Evolutionary conservation across 1,140 invertebrate genomes (phyloP).

Genomic region (Diabrotica virgifera): DNA sequence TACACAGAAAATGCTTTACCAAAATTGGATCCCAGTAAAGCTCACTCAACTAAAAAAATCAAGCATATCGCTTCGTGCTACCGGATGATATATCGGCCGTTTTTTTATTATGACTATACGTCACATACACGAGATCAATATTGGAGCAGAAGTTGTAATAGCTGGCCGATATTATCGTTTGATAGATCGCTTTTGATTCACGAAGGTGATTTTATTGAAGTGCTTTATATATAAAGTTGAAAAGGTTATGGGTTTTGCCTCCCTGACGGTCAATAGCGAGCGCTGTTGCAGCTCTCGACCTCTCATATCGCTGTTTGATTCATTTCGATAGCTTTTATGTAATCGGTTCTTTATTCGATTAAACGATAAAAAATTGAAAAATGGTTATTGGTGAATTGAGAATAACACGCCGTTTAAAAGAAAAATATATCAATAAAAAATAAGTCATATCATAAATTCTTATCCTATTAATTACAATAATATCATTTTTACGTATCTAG

Average conservation of each 20-base stretch:
- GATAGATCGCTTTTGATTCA: constrained; percentile 43
- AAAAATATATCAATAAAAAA: no score
- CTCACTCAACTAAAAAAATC: not conserved
- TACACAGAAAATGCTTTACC: no score
- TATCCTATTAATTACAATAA: no score
- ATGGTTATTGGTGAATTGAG: not conserved
- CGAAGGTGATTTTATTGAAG: constrained; percentile 45
- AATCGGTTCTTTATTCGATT: not conserved
- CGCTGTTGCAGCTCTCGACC: constrained; percentile 7
- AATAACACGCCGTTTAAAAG: not conserved
- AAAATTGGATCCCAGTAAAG: no score
- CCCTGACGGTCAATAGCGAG: constrained; percentile 34
- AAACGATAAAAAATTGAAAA: not conserved
- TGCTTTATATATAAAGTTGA: constrained; percentile 42
- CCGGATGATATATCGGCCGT: constrained; percentile 35
- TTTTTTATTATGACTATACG: constrained; percentile 35
- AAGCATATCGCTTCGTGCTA: constrained; percentile 16
- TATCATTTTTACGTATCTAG: no score
- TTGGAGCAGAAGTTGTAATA: constrained; percentile 32
- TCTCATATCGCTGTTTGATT: constrained; percentile 37
- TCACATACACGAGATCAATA: constrained; percentile 30
- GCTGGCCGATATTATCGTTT: constrained; percentile 41
- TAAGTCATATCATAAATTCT: no score
- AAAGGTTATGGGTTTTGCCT: constrained; percentile 35
- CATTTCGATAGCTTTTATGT: constrained; percentile 19